A percentile compares a stretch with the other conserved stretches of the same genome.
Evolutionary conservation across 2,888 invertebrate genomes (phyloP).

Genomic region (Dicranocentrus wangi): DNA sequence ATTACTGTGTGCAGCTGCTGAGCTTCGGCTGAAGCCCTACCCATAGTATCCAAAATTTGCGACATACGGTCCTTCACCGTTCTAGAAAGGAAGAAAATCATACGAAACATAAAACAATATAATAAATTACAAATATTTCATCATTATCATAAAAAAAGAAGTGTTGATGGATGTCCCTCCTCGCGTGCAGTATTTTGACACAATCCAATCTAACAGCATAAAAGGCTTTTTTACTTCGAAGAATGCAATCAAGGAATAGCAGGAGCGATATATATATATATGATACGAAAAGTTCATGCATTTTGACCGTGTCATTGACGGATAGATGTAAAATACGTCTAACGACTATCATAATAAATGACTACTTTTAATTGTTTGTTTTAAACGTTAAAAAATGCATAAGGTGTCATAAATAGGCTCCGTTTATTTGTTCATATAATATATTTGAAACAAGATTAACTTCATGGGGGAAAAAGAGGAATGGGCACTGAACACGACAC

Average conservation of each 20-base stretch:
- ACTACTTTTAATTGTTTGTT: no score
- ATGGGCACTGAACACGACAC: not conserved
- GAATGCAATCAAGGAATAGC: no score
- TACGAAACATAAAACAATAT: not conserved
- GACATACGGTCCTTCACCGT: slow-evolving; percentile 65
- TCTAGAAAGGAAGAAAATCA: slow-evolving; percentile 47
- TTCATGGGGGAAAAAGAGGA: not conserved
- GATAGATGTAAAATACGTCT: no score
- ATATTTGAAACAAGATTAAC: not conserved
- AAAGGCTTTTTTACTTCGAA: no score
- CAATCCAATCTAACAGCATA: no score
- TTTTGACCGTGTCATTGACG: no score
- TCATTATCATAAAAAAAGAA: not conserved
- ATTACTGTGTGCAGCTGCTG: slow-evolving; percentile 71
- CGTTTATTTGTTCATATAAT: not conserved
- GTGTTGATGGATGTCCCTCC: not conserved
- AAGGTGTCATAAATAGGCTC: not conserved
- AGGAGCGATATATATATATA: no score
- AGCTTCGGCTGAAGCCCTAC: slow-evolving; percentile 70
- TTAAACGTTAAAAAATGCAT: not conserved
- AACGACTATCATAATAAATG: no score
- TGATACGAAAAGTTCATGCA: no score
- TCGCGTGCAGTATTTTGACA: not conserved
- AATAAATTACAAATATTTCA: not conserved
- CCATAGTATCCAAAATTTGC: slow-evolving; percentile 72